Percentiles rank a stretch among this genome's conserved stretches.
These are phyloP conservation scores for Brachylomia viminalis DNA, from an alignment of 2,888 invertebrate genomes.

Conservation along the genomic window DNA sequence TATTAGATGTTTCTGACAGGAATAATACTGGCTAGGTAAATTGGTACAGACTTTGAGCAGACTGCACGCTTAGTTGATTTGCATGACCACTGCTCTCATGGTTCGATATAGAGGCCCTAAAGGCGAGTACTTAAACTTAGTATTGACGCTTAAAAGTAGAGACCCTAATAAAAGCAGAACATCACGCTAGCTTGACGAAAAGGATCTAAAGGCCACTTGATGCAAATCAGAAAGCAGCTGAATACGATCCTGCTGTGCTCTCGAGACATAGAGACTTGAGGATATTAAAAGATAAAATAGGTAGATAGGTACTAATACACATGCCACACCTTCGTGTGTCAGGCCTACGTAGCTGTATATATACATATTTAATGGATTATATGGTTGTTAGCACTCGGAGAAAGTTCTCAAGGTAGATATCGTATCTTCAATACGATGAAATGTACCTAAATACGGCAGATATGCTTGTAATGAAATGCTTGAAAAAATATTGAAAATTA, in stretches of 20 bases:
- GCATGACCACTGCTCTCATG: not conserved
- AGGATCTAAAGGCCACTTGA: not conserved
- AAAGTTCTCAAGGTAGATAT: slow-evolving; percentile 36
- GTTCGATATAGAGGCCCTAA: not conserved
- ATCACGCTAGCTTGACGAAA: not conserved
- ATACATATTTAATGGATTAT: slow-evolving; percentile 18
- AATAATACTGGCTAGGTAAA: slow-evolving; percentile 7
- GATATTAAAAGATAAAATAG: not conserved
- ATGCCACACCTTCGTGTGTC: not conserved
- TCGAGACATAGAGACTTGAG: not conserved
- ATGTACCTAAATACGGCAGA: not conserved
- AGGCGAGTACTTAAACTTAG: not conserved
- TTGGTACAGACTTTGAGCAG: not conserved
- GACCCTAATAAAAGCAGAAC: not conserved
- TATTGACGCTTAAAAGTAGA: no score
- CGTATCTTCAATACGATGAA: slow-evolving; percentile 28
- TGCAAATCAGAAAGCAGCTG: not conserved
- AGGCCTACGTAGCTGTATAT: not conserved
- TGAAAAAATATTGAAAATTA: slow-evolving; percentile 17
- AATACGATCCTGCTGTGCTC: not conserved
- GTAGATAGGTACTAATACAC: no score
- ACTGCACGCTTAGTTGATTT: not conserved
- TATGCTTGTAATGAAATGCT: slow-evolving; percentile 28
- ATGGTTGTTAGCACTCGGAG: slow-evolving; percentile 38
- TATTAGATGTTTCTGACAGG: not conserved